Evolutionary conservation across 2,888 invertebrate species (phyloP), one percentile per base, ranked within the genome.

Genomic region (Acleris cristana): DNA sequence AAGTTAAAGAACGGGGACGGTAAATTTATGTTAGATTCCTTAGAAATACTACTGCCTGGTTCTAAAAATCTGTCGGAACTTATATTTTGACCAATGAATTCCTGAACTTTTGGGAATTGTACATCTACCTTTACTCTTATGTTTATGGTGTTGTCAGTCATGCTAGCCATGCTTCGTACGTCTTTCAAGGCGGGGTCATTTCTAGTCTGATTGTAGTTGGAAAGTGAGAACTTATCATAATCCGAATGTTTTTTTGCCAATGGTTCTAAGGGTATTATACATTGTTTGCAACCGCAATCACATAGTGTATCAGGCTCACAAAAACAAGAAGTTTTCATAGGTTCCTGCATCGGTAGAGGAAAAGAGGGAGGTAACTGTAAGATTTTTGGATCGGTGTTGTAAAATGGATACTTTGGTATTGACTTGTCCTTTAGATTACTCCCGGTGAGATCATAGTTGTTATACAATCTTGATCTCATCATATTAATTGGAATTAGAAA

Each of bases 51-150:
- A 34, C 78, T 78, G 52, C 83, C 81, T 14, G 74, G 71, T 57
- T 80, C 77, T 7, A 71, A 59, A 16, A 62, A 70, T 71, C 73
- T 76, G 16, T 77, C 73, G 30, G 65, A 74, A 70, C 71, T 80
- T 45, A 70, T 71, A 61, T 73, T 75, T 76, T 81, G 23, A 64
- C 54, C 23, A 73, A 73, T 57, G 21, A 66, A 66, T 56, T 85
- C 80, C 69, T 78, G 77, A 48, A 79, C 67, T 75, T 85, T 88
- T 45, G 91, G 91, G 52, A 90, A 68, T 73, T 90, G 85, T 54
- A 92, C 76, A 71, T 90, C 90, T 45, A 92, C 80, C 76, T 92
- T 92, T 51, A 92, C 81, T 70, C 81, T 81, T 64, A 92, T 76
- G 65, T 88, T 90, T 3, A 92, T 68, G 48, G 82, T 81, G 72